Percentiles rank a stretch among this genome's conserved stretches.
These are phyloP conservation scores for Diachrysia chrysitis DNA, from an alignment of 2,888 invertebrate genomes.

Conservation along the genomic window DNA sequence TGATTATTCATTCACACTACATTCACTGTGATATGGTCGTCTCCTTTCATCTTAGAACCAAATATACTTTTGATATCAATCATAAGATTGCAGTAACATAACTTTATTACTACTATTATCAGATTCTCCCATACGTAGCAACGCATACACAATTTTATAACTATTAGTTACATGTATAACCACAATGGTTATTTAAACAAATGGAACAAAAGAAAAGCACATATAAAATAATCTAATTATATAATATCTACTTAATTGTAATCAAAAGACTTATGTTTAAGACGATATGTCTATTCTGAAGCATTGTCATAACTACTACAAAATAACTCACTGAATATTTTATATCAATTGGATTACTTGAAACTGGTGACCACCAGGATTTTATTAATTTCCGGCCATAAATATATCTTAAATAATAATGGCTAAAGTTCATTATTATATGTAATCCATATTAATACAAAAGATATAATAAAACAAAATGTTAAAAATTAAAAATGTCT, in stretches of 20 bases:
- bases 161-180: conserved; percentile 44
- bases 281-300: conserved; percentile 61
- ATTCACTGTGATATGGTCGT: conserved; percentile 35
- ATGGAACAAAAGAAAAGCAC: conserved; percentile 52
- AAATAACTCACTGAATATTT: conserved; percentile 52
- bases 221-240: conserved; percentile 43
- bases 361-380: conserved; percentile 24
- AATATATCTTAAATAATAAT: conserved; percentile 32
- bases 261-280: conserved; percentile 48
- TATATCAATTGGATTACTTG: conserved; percentile 32
- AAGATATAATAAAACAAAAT: conserved; percentile 32
- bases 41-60: conserved; percentile 49
- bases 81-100: conserved; percentile 45
- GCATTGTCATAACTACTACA: conserved; percentile 43
- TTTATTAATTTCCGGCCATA: conserved; percentile 34
- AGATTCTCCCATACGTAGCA: conserved; percentile 42
- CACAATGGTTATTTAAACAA: conserved; percentile 38
- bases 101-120: conserved; percentile 52
- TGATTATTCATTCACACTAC: conserved; percentile 55
- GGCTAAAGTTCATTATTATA: conserved; percentile 32
- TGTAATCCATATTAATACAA: conserved; percentile 45
- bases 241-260: conserved; percentile 52
- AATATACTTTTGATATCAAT: conserved; percentile 53
- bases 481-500: conserved; percentile 48
- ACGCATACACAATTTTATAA: conserved; percentile 36